Evolutionary conservation across 2,797 vertebrate genomes (phyloP).

Genomic region (Moxostoma hubbsi): DNA sequence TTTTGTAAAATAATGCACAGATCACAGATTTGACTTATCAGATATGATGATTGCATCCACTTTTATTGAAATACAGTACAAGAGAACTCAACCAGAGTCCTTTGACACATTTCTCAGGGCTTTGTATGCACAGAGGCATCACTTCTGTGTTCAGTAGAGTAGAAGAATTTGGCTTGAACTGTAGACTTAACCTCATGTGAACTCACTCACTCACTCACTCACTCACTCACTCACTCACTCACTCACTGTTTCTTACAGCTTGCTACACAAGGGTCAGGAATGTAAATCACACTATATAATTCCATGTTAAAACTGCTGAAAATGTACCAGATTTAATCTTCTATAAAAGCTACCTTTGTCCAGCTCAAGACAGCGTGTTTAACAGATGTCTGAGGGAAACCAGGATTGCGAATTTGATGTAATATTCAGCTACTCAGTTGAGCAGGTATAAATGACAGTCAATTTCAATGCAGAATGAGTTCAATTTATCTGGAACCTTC

Average conservation of each 20-base stretch:
- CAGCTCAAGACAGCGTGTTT: background rate
- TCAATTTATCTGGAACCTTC: too few relatives aligned
- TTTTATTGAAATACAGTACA: slow-evolving; percentile 10
- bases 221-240: background rate
- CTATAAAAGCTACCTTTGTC: background rate
- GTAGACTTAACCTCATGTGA: slow-evolving; percentile 38
- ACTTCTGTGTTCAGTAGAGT: slow-evolving; percentile 38
- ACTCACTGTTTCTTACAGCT: slow-evolving; percentile 14
- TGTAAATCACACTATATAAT: slow-evolving; percentile 18
- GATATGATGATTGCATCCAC: background rate
- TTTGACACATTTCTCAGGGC: slow-evolving; percentile 23
- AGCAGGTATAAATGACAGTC: too few relatives aligned
- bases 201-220: slow-evolving; percentile 7
- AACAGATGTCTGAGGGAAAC: background rate
- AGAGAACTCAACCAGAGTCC: slow-evolving; percentile 6
- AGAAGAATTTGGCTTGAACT: slow-evolving; percentile 39
- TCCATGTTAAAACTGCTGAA: slow-evolving; percentile 15
- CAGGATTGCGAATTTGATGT: too few relatives aligned
- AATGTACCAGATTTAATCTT: slow-evolving; percentile 12
- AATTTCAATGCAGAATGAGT: too few relatives aligned
- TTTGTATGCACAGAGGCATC: slow-evolving; percentile 33
- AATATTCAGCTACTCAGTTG: too few relatives aligned
- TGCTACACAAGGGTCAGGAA: slow-evolving; percentile 23
- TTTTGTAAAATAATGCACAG: too few relatives aligned
- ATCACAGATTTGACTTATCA: background rate